A percentile compares a stretch with the other conserved stretches of the same genome.
Evolutionary conservation across 2,113 vertebrate species (phyloP).

Genomic region (Globicephala melas): DNA sequence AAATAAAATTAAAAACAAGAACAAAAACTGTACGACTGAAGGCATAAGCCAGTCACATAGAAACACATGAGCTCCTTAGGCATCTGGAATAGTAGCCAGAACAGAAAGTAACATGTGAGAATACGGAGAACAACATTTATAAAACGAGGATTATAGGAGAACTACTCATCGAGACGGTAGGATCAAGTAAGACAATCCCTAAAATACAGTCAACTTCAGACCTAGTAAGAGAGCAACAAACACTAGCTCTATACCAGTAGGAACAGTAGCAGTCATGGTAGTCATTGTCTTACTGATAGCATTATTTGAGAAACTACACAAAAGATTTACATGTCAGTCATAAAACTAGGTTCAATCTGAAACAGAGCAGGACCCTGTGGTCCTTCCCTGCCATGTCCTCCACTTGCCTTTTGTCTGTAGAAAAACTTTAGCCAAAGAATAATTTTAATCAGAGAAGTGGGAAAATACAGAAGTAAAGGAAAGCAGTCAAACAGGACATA

Average conservation of each 20-base stretch:
- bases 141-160: not conserved
- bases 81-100: not conserved
- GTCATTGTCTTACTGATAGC: too few relatives aligned
- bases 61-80: not conserved
- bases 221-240: not conserved
- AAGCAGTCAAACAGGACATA: too few relatives aligned
- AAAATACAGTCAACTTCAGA: not conserved
- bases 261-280: not conserved
- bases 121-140: not conserved
- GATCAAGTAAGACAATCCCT: not conserved
- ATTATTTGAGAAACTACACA: not conserved
- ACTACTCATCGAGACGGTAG: not conserved
- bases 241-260: accelerated
- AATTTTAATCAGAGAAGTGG: too few relatives aligned
- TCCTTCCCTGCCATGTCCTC: too few relatives aligned
- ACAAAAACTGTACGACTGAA: not conserved
- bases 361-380: too few relatives aligned
- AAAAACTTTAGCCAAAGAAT: too few relatives aligned
- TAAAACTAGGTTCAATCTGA: not conserved
- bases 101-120: not conserved
- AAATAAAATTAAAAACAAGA: not conserved
- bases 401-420: too few relatives aligned
- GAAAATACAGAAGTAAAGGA: too few relatives aligned
- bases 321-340: not conserved
- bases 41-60: not conserved